Percentiles rank a stretch among this genome's conserved stretches.
Evolutionary conservation across 2,888 invertebrate species (phyloP).

Genomic region (Drosophila mimetica): DNA sequence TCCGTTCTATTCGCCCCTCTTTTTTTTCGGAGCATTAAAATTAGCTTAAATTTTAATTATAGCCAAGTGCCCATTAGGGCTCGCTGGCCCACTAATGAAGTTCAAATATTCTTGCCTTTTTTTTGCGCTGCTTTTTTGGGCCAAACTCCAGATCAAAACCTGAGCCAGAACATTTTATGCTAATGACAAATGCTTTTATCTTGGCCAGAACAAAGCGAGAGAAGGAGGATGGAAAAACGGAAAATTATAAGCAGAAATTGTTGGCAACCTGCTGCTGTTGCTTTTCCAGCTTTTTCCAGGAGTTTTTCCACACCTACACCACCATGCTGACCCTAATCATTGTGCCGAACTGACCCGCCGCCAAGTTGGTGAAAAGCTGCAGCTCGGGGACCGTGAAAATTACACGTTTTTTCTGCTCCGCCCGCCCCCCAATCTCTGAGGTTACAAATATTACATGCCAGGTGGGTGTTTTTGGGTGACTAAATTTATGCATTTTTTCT

Average conservation of each 20-base stretch:
- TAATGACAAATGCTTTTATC: constrained; percentile 80
- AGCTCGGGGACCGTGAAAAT: constrained; percentile 72
- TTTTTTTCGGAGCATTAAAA: constrained; percentile 48
- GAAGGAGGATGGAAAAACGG: constrained; percentile 24
- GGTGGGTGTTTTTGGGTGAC: constrained; percentile 44
- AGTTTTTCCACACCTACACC: constrained; percentile 40
- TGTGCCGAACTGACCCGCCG: constrained; percentile 62
- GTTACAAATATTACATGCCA: constrained; percentile 69
- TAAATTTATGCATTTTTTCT: constrained; percentile 71
- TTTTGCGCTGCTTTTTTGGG: constrained; percentile 2
- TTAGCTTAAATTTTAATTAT: constrained; percentile 71
- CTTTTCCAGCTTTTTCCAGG: constrained; percentile 23
- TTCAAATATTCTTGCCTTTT: constrained; percentile 65
- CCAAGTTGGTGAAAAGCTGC: constrained; percentile 62
- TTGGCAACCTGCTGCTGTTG: constrained; percentile 63
- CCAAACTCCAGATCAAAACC: constrained; percentile 54
- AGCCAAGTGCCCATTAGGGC: constrained; percentile 54
- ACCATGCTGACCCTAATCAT: constrained; percentile 72
- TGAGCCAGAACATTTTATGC: constrained; percentile 66
- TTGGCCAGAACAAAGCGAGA: constrained; percentile 46
- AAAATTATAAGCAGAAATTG: constrained; percentile 64
- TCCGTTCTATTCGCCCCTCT: neutral
- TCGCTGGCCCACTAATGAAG: constrained; percentile 62
- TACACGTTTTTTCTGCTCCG: constrained; percentile 59
- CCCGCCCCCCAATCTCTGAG: constrained; percentile 36